Evolutionary conservation across 2,888 invertebrate genomes (phyloP), one percentile per base, ranked within the genome.

Genomic region (Drosophila pullipes): DNA sequence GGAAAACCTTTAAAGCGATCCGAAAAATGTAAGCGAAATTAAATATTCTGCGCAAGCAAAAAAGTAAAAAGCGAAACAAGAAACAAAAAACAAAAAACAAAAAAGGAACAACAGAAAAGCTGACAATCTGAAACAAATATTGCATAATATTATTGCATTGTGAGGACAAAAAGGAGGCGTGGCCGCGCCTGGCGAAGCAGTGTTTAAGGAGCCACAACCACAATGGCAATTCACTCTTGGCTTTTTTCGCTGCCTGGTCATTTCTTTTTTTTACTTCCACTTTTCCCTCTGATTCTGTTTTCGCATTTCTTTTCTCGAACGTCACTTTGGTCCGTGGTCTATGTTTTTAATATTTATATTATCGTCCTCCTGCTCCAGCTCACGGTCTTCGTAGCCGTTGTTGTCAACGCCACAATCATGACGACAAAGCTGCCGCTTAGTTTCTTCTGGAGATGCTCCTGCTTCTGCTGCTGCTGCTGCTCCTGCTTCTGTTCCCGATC

Each of bases 321-420:
- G 35, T 50, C 61, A 71, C 41, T 71, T 71, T 62, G 53, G 44
- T 52, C 52, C 57, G 75, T 13, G 69, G 54, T 68, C 75, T 73
- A 64, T 47, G 53, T 64, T 69, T 55, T 82, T 80, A 80, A 80
- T 89, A 89, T 85, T 80, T 85, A 85, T 83, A 85, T 79, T 71
- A 72, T 66, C 41, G 61, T 53, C 39, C 22, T n/a, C 10, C 35
- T 16, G 41, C 30, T 35, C 22, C 28, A 28, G 18, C 10, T n/a
- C 30, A 47, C 25, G 41, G 41, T 13, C 52, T 13, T 33, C 25
- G 30, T 5, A 7, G 28, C 35, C n/a, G 28, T 39, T 55, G 49
- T 63, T 65, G 63, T 77, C 86, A 80, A 73, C 81, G 60, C 83
- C 74, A 79, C 68, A 69, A 84, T 63, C 53, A 44, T 37, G 37